Conservation (phyloP, 2,888 invertebrate species). For the Onchidella celtica region DNA sequence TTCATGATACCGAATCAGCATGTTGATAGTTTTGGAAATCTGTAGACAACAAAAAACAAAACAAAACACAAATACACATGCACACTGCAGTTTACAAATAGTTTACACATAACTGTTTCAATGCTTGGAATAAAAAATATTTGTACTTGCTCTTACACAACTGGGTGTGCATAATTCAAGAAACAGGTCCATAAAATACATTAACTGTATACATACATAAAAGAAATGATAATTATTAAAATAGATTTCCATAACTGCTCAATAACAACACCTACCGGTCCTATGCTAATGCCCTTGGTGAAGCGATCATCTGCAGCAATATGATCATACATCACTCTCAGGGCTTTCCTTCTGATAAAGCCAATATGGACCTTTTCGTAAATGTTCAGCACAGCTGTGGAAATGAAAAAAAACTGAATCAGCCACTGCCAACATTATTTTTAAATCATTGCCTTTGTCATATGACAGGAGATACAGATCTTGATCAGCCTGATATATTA, state of each 20-base stretch:
- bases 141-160: no score
- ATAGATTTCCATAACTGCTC: no score
- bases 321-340: slow-evolving; percentile 69
- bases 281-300: slow-evolving; percentile 74
- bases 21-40: slow-evolving; percentile 75
- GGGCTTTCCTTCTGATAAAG: slow-evolving; percentile 60
- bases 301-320: slow-evolving; percentile 74
- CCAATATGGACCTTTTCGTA: slow-evolving; percentile 66
- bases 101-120: background rate
- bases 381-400: slow-evolving; percentile 64
- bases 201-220: no score
- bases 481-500: no score
- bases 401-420: no score
- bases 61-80: background rate
- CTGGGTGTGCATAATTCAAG: no score
- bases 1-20: slow-evolving; percentile 70
- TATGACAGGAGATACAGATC: no score
- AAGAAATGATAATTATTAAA: no score
- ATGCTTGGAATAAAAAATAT: background rate
- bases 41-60: slow-evolving; percentile 52
- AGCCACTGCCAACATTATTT: no score
- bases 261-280: slow-evolving; percentile 72
- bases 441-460: no score
- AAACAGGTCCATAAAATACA: no score
- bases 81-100: no score